Base-by-base conservation (phyloP, 2,113 vertebrate species). In the Vidua chalybeata region DNA sequence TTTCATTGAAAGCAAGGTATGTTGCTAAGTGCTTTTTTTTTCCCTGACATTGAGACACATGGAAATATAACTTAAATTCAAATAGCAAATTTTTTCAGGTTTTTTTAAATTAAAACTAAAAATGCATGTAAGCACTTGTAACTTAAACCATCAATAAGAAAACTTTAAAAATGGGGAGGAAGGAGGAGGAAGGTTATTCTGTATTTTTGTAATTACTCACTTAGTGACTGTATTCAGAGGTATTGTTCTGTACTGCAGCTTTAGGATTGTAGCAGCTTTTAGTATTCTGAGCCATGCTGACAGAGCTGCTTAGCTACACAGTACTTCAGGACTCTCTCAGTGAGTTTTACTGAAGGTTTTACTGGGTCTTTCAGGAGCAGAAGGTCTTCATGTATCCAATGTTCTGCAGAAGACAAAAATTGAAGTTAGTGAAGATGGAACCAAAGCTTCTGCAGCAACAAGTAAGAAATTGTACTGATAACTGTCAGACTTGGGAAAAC, bases 341-440 rank as follows among this genome's bases (percentile, higher is more conserved):
- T 14, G 51, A 4, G 2, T 51, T 75, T 72, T 55, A 72, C 35
- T 81, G 45, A 72, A 74, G 39, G 41, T 35, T 35, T 35, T 35
- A 35, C 35, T 84, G 68, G 13, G 3, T n/a, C 84, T 96, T 95
- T 56, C 94, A 99, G 99, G 98, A 94, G 81, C 98, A 89, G 98
- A 99, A 95, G 97, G 97, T 30, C 93, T 99, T 86, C 89, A 98
- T 72, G 98, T 99, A 37, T 99, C 99, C 78, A 98, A 98, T 43
- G 97, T 99, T 11, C 97, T 99, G 22, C 99, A 99, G 95, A 99
- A 99, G 98, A 98, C 98, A 92, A 99, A 99, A 97, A 98, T 99
- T 18, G 98, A 99, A 97, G 99, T 99, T 79, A 99, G 98, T 66
- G 99, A 99, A 97, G 99, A 99, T 52, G 99, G 99, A 94, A 99